Percentiles rank a stretch among this genome's conserved stretches.
Evolutionary conservation across 2,888 invertebrate species (phyloP).

Genomic region (Trachelus stipa): DNA sequence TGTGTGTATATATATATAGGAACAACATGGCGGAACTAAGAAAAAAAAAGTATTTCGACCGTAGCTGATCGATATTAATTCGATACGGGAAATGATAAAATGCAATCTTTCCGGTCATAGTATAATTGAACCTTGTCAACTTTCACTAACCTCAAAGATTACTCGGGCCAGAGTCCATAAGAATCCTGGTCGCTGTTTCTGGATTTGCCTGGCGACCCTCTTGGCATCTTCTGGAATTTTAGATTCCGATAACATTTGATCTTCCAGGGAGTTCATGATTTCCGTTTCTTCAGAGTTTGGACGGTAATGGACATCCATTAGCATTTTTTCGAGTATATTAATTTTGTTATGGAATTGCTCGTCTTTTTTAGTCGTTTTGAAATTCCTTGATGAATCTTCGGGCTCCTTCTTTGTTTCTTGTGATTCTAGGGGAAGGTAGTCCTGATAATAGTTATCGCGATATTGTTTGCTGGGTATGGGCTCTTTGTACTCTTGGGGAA

Average conservation of each 20-base stretch:
- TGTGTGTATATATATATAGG: neutral
- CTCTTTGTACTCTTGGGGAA: neutral
- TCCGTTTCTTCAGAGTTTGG: slow-evolving; percentile 30
- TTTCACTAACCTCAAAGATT: slow-evolving; percentile 56
- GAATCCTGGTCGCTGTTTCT: slow-evolving; percentile 57
- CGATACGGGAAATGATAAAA: neutral
- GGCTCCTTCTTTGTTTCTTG: slow-evolving; percentile 2
- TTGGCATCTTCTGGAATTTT: slow-evolving; percentile 53
- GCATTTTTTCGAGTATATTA: slow-evolving; percentile 37
- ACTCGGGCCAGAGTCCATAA: slow-evolving; percentile 61
- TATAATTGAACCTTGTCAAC: neutral
- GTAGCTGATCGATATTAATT: neutral
- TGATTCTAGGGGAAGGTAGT: slow-evolving; percentile 14
- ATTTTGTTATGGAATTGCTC: slow-evolving; percentile 37
- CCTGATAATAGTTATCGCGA: slow-evolving; percentile 12
- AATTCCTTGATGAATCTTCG: neutral
- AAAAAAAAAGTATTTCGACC: neutral
- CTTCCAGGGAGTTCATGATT: slow-evolving; percentile 39
- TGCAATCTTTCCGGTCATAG: neutral
- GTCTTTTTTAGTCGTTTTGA: neutral
- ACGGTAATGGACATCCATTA: slow-evolving; percentile 29
- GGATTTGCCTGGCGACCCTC: slow-evolving; percentile 54
- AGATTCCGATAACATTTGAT: slow-evolving; percentile 41
- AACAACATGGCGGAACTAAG: neutral
- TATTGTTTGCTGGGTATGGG: neutral